Conservation (phyloP, 2,888 invertebrate species). For the Drosophila peninsularis region DNA sequence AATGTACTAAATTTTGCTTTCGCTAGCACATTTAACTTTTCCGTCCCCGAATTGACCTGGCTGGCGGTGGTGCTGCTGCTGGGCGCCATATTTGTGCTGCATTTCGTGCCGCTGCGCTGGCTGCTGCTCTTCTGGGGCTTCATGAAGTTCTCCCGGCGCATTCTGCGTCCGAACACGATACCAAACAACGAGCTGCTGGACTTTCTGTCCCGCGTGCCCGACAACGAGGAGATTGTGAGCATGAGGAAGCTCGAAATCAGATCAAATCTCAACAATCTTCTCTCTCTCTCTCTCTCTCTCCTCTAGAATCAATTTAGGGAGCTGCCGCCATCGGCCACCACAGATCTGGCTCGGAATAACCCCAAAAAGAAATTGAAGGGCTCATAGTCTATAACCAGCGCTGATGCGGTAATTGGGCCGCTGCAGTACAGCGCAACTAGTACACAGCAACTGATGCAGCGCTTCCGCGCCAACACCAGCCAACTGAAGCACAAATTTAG, state of each 20-base stretch:
- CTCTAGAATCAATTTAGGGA: constrained; percentile 83
- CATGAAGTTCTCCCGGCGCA: constrained; percentile 97
- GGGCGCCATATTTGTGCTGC: constrained; percentile 91
- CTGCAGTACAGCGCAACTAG: constrained; percentile 62
- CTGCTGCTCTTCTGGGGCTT: constrained; percentile 97
- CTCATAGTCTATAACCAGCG: constrained; percentile 83
- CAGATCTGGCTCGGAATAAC: constrained; percentile 81
- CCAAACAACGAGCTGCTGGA: constrained; percentile 99
- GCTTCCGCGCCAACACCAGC: constrained; percentile 81
- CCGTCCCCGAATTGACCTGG: constrained; percentile 97
- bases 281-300: no score
- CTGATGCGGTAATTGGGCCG: constrained; percentile 70
- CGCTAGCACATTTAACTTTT: constrained; percentile 96
- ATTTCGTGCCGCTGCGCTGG: constrained; percentile 94
- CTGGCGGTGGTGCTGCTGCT: constrained; percentile 93
- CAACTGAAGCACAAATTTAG: constrained; percentile 78
- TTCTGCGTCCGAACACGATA: constrained; percentile 96
- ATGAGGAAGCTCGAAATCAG: rapidly evolving
- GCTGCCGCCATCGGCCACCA: constrained; percentile 79
- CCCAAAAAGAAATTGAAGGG: constrained; percentile 83
- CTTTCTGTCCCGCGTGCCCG: constrained; percentile 96
- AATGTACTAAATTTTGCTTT: neutral
- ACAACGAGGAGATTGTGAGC: constrained; percentile 95
- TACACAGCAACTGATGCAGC: constrained; percentile 81
- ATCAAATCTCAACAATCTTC: neutral